Evolutionary conservation across 2,113 vertebrate genomes (phyloP).

Genomic region (Rhizomys pruinosus): DNA sequence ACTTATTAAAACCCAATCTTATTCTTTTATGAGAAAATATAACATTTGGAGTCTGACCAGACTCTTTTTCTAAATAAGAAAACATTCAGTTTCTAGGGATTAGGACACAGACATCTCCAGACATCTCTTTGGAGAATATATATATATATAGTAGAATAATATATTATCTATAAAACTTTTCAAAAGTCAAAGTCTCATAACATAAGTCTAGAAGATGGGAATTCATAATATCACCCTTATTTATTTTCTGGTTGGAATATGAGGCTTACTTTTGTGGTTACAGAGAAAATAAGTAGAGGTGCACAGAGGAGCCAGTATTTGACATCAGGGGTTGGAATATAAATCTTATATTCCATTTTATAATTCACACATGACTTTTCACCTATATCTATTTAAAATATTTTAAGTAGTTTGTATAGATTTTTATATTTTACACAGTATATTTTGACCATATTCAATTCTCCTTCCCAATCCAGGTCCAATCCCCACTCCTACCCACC

Average conservation of each 20-base stretch:
- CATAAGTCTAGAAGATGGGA: not conserved
- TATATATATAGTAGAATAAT: too few relatives aligned
- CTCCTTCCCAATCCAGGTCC: too few relatives aligned
- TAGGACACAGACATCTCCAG: not conserved
- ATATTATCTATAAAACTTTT: not conserved
- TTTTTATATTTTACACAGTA: too few relatives aligned
- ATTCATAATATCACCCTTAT: not conserved
- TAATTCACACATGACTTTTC: not conserved
- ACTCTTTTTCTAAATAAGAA: not conserved
- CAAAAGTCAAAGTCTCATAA: not conserved
- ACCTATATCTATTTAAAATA: not conserved
- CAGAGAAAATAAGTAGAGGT: not conserved
- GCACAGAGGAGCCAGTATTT: not conserved
- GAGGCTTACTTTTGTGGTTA: not conserved
- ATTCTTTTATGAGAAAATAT: not conserved
- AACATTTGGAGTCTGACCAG: not conserved
- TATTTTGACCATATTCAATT: too few relatives aligned
- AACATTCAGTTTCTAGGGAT: not conserved
- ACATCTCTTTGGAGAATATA: not conserved
- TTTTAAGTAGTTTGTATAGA: too few relatives aligned
- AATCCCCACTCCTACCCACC: too few relatives aligned
- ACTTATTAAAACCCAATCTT: not conserved
- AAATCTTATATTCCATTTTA: not conserved
- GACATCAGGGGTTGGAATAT: not conserved
- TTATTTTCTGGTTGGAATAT: not conserved